phyloP scores from a whole-genome alignment of 2,888 invertebrate species.

The Calliopum simillimum region DNA sequence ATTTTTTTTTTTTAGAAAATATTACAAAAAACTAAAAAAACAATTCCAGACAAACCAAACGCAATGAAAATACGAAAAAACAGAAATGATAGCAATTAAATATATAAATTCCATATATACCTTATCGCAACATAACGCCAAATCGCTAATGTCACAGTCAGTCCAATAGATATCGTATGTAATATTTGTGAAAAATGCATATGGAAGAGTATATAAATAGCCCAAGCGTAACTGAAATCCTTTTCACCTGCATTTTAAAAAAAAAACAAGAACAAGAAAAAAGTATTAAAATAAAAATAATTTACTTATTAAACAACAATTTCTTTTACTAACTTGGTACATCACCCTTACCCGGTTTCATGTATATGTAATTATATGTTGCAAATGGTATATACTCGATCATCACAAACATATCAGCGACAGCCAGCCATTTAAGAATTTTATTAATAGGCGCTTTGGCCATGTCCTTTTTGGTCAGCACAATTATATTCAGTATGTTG shows the following conservation, averaged over 20 bases:
- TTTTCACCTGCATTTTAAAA: conserved; percentile 74
- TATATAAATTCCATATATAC: conserved; percentile 68
- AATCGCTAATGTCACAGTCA: conserved; percentile 91
- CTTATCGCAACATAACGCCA: conserved; percentile 91
- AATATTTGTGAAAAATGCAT: conserved; percentile 89
- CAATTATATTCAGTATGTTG: conserved; percentile 87
- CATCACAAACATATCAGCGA: conserved; percentile 91
- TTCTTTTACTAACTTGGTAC: not conserved
- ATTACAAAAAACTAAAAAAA: not conserved
- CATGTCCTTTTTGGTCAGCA: conserved; percentile 85
- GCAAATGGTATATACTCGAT: conserved; percentile 85
- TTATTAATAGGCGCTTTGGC: conserved; percentile 87
- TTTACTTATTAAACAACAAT: not conserved
- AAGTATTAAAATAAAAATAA: conserved; percentile 1
- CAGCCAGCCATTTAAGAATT: conserved; percentile 84
- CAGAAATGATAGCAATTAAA: not conserved
- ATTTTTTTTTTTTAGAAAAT: conserved; percentile 7
- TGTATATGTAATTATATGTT: conserved; percentile 74
- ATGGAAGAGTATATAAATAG: conserved; percentile 86
- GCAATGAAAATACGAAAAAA: not conserved
- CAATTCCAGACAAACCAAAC: not conserved
- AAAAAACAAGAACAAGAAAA: not conserved
- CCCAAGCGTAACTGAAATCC: conserved; percentile 88
- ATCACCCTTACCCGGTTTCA: conserved; percentile 70
- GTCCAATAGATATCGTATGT: conserved; percentile 91